phyloP scores from a whole-genome alignment of 2,888 invertebrate genomes.

The Nomada fabriciana region DNA sequence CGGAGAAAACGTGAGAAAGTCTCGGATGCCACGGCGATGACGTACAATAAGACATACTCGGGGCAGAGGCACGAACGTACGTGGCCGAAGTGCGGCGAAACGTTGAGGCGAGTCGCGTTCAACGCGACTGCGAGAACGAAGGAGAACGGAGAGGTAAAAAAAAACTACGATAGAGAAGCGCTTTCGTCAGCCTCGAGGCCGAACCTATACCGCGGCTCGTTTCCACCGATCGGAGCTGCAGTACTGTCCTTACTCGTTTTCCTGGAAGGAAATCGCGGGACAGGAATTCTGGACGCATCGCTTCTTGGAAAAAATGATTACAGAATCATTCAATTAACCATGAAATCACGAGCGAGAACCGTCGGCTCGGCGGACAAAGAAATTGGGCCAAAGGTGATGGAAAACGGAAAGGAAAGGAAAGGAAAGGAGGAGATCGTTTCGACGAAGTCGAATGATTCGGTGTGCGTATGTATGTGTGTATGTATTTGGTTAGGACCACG shows the following conservation, averaged over 20 bases:
- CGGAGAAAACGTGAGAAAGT: conserved; percentile 58
- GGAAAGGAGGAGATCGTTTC: background rate
- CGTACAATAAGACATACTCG: conserved; percentile 41
- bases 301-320: background rate
- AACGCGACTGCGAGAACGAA: background rate
- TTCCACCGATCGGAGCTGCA: conserved; percentile 21
- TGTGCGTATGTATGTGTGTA: no score
- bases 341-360: no score
- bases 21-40: conserved; percentile 33
- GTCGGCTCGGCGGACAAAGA: background rate
- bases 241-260: background rate
- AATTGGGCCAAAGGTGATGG: background rate
- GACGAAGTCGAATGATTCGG: conserved; percentile 15
- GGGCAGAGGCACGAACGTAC: conserved; percentile 12
- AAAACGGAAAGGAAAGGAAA: no score
- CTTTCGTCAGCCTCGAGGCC: conserved; percentile 31
- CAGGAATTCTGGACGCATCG: conserved; percentile 7
- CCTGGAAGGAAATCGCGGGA: conserved; percentile 24
- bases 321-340: no score
- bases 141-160: conserved; percentile 8
- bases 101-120: conserved; percentile 11
- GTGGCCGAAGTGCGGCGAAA: background rate
- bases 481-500: conserved; percentile 42
- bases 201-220: background rate
- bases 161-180: conserved; percentile 15